These are phyloP conservation scores for Rutpela maculata DNA, from an alignment of 2,888 invertebrate genomes.

Conservation along the genomic window DNA sequence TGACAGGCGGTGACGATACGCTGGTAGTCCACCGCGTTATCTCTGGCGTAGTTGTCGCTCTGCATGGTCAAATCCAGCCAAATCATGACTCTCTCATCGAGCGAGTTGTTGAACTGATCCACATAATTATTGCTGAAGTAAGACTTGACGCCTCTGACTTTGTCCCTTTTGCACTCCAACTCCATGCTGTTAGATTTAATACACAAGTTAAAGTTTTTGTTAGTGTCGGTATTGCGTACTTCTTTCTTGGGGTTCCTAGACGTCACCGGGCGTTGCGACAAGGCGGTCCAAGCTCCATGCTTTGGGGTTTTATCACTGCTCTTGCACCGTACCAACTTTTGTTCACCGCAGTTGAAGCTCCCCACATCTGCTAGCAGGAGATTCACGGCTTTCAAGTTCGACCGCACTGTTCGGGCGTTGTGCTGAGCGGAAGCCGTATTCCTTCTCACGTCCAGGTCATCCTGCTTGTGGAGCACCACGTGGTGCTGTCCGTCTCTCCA, in stretches of 20 bases:
- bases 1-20: constrained; percentile 20
- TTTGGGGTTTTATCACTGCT: constrained; percentile 31
- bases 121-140: constrained; percentile 45
- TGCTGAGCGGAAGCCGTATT: constrained; percentile 23
- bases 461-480: constrained; percentile 75
- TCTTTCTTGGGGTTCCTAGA: not conserved
- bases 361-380: constrained; percentile 56
- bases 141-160: constrained; percentile 22
- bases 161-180: constrained; percentile 30
- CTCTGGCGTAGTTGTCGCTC: constrained; percentile 46
- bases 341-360: constrained; percentile 41
- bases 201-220: constrained; percentile 30
- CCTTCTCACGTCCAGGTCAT: constrained; percentile 12
- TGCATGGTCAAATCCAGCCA: constrained; percentile 85
- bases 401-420: constrained; percentile 50
- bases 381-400: constrained; percentile 62
- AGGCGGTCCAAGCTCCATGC: not conserved
- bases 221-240: not conserved
- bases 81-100: constrained; percentile 85
- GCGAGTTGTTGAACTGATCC: constrained; percentile 67
- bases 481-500: constrained; percentile 85
- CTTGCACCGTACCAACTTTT: constrained; percentile 39
- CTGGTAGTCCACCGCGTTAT: constrained; percentile 20
- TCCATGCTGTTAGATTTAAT: constrained; percentile 57
- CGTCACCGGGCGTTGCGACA: constrained; percentile 14